These are phyloP conservation scores for Cheiracanthium punctorium DNA, from an alignment of 2,888 invertebrate species.

Conservation along the genomic window DNA sequence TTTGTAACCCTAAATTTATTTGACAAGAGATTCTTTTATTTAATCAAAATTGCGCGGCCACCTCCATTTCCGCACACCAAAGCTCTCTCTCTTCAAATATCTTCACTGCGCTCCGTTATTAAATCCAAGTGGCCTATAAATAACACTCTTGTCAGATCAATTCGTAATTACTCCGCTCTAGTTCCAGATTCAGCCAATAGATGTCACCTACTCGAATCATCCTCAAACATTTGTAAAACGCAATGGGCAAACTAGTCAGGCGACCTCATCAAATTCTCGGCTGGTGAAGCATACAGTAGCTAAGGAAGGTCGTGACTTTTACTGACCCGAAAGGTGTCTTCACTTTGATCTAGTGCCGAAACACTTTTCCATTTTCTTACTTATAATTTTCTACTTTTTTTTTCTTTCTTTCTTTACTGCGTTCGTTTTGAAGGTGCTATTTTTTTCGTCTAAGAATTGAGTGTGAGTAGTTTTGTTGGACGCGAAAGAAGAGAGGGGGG, in stretches of 20 bases:
- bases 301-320: slow-evolving; percentile 54
- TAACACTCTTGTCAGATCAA: background rate
- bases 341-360: slow-evolving; percentile 59
- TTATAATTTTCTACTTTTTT: slow-evolving; percentile 1
- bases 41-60: too few species aligned
- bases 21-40: too few species aligned
- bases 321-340: slow-evolving; percentile 24
- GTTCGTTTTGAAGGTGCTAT: slow-evolving; percentile 28
- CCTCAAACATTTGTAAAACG: slow-evolving; percentile 39
- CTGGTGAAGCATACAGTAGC: slow-evolving; percentile 53
- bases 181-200: slow-evolving; percentile 25
- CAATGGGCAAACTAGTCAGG: slow-evolving; percentile 36
- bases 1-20: too few species aligned
- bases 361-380: slow-evolving; percentile 35
- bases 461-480: background rate
- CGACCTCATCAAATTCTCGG: slow-evolving; percentile 60
- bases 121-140: background rate
- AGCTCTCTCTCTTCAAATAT: too few species aligned
- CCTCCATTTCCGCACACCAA: too few species aligned
- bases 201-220: slow-evolving; percentile 23
- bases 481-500: background rate
- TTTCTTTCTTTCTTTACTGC: slow-evolving; percentile 6
- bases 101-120: background rate
- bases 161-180: slow-evolving; percentile 6
- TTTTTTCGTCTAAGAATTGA: slow-evolving; percentile 32